Base-by-base conservation (phyloP, 2,888 invertebrate species). In the Nomada fucata region DNA sequence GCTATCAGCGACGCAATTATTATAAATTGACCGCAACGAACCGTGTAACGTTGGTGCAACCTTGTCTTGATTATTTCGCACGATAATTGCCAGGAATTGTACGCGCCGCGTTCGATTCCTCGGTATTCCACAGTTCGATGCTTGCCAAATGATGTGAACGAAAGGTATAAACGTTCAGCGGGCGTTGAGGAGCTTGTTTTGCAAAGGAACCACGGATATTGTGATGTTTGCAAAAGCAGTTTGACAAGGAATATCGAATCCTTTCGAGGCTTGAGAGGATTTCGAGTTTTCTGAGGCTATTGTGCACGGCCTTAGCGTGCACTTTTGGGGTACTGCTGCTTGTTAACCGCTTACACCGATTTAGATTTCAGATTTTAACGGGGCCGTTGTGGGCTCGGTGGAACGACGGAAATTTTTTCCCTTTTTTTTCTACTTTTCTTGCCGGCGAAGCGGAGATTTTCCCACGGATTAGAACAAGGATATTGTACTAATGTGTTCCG, bases 31-130 rank as follows among this genome's bases (percentile, higher is more conserved):
- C 59, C 20, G 13, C 71, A 60, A 47, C 65, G 70, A 79, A 60
- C 20, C 47, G 55, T 61, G 65, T 53, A 67, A 26, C 44, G 55
- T 65, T 76, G 52, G 65, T 67, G 60, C 59, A 20, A 55, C 3
- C 44, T 47, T 60, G 63, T 67, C 71, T 52, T 72, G 71, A 77
- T 77, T 50, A 77, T 72, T 76, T 72, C 15, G 52, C 52, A 47
- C 59, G 36, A 76, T 71, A 72, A 77, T 76, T 71, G 26, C 26
- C 50, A 1, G n/a, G 29, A 10, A 4, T 18, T 20, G 2, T 10
- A 1, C 7, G 10, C 11, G 10, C 72, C 2, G 44, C 11, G 52
- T 61, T 52, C 29, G 57, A 68, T 44, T n/a, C 23, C 23, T 44
- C 63, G 9, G n/a, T 47, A 1, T 26, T 65, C 5, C 47, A 47